A percentile compares a stretch with the other conserved stretches of the same genome.
Evolutionary conservation across 2,888 invertebrate genomes (phyloP).

Genomic region (Apamea anceps): DNA sequence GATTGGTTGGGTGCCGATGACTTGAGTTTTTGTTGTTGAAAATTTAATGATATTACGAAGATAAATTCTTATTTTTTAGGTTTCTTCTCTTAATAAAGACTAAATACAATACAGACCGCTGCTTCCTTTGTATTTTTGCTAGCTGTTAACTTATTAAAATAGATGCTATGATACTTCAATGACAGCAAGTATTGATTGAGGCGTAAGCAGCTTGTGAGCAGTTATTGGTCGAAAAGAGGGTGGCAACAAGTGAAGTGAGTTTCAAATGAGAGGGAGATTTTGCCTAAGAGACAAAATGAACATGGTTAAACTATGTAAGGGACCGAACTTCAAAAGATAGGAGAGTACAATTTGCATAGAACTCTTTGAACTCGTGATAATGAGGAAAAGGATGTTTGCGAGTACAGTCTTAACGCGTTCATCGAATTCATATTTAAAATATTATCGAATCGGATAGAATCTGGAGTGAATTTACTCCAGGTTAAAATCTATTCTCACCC

Average conservation of each 20-base stretch:
- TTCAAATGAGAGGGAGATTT: slow-evolving; percentile 20
- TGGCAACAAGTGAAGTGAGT: slow-evolving; percentile 30
- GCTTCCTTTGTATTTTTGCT: background rate
- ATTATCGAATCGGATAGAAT: background rate
- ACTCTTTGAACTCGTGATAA: slow-evolving; percentile 25
- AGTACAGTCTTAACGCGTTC: background rate
- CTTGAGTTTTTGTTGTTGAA: slow-evolving; percentile 48
- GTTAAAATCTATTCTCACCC: slow-evolving; percentile 9
- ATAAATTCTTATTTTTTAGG: slow-evolving; percentile 13
- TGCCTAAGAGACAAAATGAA: slow-evolving; percentile 23
- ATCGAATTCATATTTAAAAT: background rate
- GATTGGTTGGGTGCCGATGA: slow-evolving; percentile 61
- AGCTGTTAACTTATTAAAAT: slow-evolving; percentile 24
- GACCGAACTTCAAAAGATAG: slow-evolving; percentile 8
- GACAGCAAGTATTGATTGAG: slow-evolving; percentile 43
- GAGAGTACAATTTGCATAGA: background rate
- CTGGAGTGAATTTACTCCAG: background rate
- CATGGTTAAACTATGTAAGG: slow-evolving; percentile 8
- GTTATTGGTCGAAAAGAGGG: slow-evolving; percentile 24
- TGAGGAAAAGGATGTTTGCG: background rate
- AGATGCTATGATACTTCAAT: slow-evolving; percentile 13
- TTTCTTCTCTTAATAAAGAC: background rate
- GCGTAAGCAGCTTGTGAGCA: background rate
- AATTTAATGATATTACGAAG: slow-evolving; percentile 37
- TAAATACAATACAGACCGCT: background rate